Percentiles rank a stretch among this genome's conserved stretches.
Evolutionary conservation across 1,140 invertebrate genomes (phyloP).

Genomic region (Formica selysi): DNA sequence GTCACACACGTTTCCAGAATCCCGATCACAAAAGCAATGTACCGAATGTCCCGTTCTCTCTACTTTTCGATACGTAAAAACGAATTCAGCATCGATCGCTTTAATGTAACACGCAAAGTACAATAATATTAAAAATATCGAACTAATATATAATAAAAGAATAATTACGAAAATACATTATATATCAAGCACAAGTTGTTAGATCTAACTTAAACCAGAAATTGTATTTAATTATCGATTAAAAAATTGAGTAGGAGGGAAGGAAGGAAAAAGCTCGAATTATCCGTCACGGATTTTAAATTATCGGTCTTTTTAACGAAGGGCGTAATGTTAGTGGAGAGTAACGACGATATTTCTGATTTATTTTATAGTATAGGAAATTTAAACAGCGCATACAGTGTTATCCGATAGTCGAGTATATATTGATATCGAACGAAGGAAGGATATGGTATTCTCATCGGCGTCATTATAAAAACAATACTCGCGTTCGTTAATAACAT

Average conservation of each 20-base stretch:
- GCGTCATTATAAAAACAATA: conserved; percentile 60
- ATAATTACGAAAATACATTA: conserved; percentile 3
- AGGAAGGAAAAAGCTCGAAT: background rate
- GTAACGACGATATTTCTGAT: conserved; percentile 35
- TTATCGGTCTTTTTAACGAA: conserved; percentile 14
- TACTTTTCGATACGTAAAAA: background rate
- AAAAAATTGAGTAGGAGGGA: background rate
- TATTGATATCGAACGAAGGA: conserved; percentile 33
- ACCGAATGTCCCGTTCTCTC: conserved; percentile 25
- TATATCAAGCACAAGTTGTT: background rate
- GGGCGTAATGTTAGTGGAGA: background rate
- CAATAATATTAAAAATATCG: background rate
- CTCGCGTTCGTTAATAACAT: conserved; percentile 42
- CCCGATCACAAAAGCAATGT: conserved; percentile 26
- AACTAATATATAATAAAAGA: background rate
- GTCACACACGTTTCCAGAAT: conserved; percentile 46
- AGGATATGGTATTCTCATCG: conserved; percentile 34
- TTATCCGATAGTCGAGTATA: conserved; percentile 45
- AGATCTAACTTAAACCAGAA: background rate
- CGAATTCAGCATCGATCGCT: background rate
- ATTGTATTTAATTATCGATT: conserved; percentile 6
- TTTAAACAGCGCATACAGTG: conserved; percentile 33
- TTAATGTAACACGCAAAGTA: background rate
- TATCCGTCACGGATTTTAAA: conserved; percentile 29
- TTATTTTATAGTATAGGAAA: conserved; percentile 49